These are phyloP conservation scores for Hylaeus volcanicus DNA, from an alignment of 1,140 invertebrate species.

Conservation along the genomic window DNA sequence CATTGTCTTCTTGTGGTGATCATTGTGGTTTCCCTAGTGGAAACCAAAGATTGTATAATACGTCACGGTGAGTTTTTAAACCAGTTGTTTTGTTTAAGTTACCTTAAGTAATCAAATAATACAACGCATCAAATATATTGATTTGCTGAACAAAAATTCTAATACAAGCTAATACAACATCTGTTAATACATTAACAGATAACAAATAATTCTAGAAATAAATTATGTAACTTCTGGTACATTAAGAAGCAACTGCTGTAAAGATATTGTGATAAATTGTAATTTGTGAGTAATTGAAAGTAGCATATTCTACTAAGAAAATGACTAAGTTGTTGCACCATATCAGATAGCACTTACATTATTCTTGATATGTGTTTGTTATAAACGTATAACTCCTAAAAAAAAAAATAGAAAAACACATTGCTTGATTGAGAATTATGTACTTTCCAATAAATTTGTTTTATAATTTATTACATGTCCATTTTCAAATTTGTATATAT, in stretches of 20 bases:
- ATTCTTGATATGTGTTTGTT: slow-evolving; percentile 25
- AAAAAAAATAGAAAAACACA: background rate
- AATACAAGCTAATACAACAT: too few species aligned
- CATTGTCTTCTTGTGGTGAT: slow-evolving; percentile 67
- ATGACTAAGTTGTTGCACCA: background rate
- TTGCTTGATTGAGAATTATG: too few species aligned
- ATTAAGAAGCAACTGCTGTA: too few species aligned
- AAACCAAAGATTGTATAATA: slow-evolving; percentile 72
- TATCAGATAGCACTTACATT: slow-evolving; percentile 25
- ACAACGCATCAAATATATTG: background rate
- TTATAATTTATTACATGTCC: background rate
- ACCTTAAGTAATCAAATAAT: background rate
- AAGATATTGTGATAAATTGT: background rate
- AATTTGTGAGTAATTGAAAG: background rate
- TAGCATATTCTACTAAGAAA: background rate
- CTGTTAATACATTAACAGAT: too few species aligned
- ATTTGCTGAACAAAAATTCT: background rate
- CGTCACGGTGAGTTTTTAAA: slow-evolving; percentile 69
- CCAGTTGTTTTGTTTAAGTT: background rate
- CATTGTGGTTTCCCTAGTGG: slow-evolving; percentile 69
- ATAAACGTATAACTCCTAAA: slow-evolving; percentile 2
- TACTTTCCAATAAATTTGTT: background rate
- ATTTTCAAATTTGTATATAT: background rate
- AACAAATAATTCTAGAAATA: too few species aligned
- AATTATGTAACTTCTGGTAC: too few species aligned